These are phyloP conservation scores for Pimpla rufipes DNA, from an alignment of 2,888 invertebrate species.

Conservation along the genomic window DNA sequence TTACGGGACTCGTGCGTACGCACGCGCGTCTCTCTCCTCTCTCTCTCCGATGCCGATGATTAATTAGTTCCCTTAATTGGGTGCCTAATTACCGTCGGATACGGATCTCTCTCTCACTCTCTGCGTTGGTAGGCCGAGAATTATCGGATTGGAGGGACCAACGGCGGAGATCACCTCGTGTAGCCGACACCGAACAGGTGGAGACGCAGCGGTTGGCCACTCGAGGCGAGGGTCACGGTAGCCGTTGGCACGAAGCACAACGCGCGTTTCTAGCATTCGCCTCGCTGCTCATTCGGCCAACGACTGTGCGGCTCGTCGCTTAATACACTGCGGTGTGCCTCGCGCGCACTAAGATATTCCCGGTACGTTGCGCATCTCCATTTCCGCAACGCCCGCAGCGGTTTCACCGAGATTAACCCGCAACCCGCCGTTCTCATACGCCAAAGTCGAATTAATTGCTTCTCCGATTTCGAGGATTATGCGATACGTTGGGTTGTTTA, in stretches of 20 bases:
- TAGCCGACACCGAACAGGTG: slow-evolving; percentile 1
- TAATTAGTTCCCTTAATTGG: slow-evolving; percentile 77
- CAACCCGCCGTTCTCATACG: not conserved
- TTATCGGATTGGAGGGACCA: slow-evolving; percentile 43
- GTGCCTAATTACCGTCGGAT: slow-evolving; percentile 76
- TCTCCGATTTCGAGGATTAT: not conserved
- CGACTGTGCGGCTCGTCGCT: too few relatives aligned
- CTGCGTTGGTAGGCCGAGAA: slow-evolving; percentile 51
- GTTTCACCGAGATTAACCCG: slow-evolving; percentile 12
- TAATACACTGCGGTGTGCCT: not conserved
- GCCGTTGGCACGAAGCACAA: not conserved
- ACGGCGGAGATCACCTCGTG: slow-evolving; percentile 1
- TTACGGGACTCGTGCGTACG: slow-evolving; percentile 42
- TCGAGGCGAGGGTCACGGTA: not conserved
- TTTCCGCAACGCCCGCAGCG: not conserved
- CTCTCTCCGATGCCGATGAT: slow-evolving; percentile 65
- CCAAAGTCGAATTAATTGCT: not conserved
- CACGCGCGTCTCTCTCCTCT: slow-evolving; percentile 37
- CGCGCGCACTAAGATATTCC: not conserved
- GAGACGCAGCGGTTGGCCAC: slow-evolving; percentile 5
- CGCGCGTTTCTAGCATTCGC: not conserved
- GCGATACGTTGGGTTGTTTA: too few relatives aligned
- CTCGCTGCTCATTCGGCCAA: not conserved
- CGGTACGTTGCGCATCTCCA: not conserved
- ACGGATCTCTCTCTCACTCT: slow-evolving; percentile 68